A percentile compares a stretch with the other conserved stretches of the same genome.
phyloP scores from a whole-genome alignment of 2,113 vertebrate genomes.

The Etia nguti region DNA sequence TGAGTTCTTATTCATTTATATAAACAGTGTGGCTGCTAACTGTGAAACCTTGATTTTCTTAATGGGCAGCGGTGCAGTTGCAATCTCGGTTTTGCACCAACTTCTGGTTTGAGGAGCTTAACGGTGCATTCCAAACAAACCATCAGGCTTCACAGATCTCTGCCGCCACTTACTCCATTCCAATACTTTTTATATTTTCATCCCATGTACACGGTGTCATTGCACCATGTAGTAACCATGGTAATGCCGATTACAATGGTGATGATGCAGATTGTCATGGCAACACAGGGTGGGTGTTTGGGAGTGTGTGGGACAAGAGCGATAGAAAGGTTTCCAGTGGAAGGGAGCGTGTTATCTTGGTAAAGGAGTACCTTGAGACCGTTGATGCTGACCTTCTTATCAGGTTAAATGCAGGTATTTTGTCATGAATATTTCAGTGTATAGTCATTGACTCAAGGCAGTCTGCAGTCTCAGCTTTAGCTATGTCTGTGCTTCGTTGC shows the following conservation, averaged over 20 bases:
- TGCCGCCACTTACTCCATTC: neutral
- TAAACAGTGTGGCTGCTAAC: conserved; percentile 10
- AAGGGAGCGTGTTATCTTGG: neutral
- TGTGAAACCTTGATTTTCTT: neutral
- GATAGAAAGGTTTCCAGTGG: neutral
- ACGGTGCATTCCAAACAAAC: neutral
- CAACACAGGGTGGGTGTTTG: conserved; percentile 42
- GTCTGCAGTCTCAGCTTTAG: neutral
- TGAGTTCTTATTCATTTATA: conserved; percentile 28
- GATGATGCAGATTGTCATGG: conserved; percentile 72
- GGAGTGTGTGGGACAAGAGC: neutral
- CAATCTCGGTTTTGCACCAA: neutral
- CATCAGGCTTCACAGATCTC: neutral
- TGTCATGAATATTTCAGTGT: neutral
- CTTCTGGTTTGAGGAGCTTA: neutral
- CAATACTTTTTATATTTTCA: neutral
- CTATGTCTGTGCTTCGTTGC: neutral
- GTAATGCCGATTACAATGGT: conserved; percentile 13
- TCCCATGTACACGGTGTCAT: conserved; percentile 6
- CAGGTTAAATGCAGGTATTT: neutral
- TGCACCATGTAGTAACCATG: conserved; percentile 6
- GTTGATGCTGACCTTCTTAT: neutral
- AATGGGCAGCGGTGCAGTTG: neutral
- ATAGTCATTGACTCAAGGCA: neutral
- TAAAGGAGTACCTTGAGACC: neutral